Conservation (phyloP, 2,888 invertebrate species). For the Tupiocoris notatus region DNA sequence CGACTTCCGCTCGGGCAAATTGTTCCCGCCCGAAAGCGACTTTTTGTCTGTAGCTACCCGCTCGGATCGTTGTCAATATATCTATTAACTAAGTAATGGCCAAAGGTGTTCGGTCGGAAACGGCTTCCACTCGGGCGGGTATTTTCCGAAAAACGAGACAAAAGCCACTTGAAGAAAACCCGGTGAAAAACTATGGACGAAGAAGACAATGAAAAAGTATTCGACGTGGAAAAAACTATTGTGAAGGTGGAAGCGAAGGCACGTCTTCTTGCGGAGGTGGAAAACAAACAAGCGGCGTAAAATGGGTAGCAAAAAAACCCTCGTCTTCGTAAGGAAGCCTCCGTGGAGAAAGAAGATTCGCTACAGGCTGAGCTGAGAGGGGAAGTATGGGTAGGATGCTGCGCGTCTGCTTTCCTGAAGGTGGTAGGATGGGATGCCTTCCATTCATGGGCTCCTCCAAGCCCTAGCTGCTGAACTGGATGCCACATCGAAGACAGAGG, state of each 20-base stretch:
- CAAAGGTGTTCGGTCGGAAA: conserved; percentile 36
- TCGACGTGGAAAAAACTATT: conserved; percentile 10
- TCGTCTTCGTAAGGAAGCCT: background rate
- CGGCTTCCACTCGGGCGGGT: background rate
- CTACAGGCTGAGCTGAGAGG: conserved; percentile 26
- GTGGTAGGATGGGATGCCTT: background rate
- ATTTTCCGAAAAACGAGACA: conserved; percentile 17
- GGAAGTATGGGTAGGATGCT: background rate
- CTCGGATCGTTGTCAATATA: conserved; percentile 33
- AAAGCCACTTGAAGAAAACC: conserved; percentile 16
- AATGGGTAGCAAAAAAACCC: background rate
- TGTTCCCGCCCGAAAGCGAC: conserved; percentile 29
- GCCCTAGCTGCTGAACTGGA: background rate
- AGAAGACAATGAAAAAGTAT: background rate
- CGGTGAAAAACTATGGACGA: conserved; percentile 4
- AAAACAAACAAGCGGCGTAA: conserved; percentile 41
- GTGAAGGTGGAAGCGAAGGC: conserved; percentile 22
- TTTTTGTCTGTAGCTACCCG: conserved; percentile 14
- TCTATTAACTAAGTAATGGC: conserved; percentile 40
- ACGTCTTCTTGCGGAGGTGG: conserved; percentile 42
- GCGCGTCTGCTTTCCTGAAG: background rate
- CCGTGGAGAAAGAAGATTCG: conserved; percentile 43
- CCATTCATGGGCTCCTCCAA: background rate
- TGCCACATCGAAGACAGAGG: background rate
- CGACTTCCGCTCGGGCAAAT: conserved; percentile 36